Percentiles rank a stretch among this genome's conserved stretches.
These are phyloP conservation scores for Megalonaias nervosa DNA, from an alignment of 1,140 invertebrate species.

Conservation along the genomic window DNA sequence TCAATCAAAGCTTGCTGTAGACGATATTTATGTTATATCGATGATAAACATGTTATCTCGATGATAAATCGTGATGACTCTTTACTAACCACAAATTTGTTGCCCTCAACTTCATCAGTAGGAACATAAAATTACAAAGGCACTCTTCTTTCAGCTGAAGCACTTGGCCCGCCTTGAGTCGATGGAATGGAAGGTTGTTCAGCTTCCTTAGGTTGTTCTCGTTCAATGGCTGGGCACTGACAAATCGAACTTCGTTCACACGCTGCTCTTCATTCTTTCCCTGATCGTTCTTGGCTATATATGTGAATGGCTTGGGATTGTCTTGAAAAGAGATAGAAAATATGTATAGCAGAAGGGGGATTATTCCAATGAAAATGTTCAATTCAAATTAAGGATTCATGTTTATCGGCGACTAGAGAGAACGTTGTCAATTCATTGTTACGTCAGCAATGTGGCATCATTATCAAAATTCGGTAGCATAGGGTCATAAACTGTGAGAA, in stretches of 20 bases:
- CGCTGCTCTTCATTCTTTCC: conserved; percentile 23
- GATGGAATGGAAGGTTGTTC: conserved; percentile 84
- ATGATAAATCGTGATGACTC: neutral
- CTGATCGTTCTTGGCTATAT: conserved; percentile 27
- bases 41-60: neutral
- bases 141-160: conserved; percentile 93
- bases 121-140: conserved; percentile 96
- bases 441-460: too few relatives aligned
- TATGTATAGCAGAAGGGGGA: too few relatives aligned
- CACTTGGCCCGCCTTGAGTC: conserved; percentile 84
- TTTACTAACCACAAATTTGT: conserved; percentile 34
- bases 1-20: neutral
- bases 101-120: conserved; percentile 87
- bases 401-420: too few relatives aligned
- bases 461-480: too few relatives aligned
- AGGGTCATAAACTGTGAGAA: too few relatives aligned
- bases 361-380: too few relatives aligned
- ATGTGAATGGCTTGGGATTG: conserved; percentile 25
- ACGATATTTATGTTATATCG: neutral
- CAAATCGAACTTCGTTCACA: conserved; percentile 36
- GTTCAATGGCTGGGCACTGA: conserved; percentile 66
- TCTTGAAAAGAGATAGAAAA: too few relatives aligned
- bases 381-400: too few relatives aligned
- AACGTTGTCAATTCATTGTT: neutral
- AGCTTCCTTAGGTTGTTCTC: conserved; percentile 81